These are phyloP conservation scores for Eulemur rubriventer DNA, from an alignment of 2,797 vertebrate species.

Conservation along the genomic window DNA sequence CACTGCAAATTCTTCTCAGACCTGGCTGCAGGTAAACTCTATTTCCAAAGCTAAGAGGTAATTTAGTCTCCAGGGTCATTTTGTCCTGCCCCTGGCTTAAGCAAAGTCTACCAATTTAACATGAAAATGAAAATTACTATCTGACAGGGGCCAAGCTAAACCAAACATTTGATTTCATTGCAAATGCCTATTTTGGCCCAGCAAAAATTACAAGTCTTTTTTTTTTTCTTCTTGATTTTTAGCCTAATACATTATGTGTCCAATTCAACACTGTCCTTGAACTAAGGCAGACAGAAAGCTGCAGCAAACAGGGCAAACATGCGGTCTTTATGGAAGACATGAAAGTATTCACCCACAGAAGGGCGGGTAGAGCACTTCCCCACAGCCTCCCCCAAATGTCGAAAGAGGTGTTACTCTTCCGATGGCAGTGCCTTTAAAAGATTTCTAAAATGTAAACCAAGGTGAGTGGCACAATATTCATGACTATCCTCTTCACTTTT, in stretches of 20 bases:
- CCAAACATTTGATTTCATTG: conserved; percentile 73
- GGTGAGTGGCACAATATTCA: background rate
- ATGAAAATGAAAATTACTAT: conserved; percentile 78
- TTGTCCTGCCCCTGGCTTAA: conserved; percentile 70
- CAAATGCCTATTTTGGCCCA: conserved; percentile 58
- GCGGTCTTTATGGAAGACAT: conserved; percentile 55
- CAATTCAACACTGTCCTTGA: conserved; percentile 74
- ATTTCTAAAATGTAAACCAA: conserved; percentile 50
- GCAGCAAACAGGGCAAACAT: conserved; percentile 21
- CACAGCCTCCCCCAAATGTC: conserved; percentile 41
- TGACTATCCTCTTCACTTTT: conserved; percentile 14
- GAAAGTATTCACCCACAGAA: conserved; percentile 44
- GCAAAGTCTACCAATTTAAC: conserved; percentile 71
- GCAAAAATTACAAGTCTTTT: conserved; percentile 54
- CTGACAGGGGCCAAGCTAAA: conserved; percentile 79
- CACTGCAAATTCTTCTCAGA: conserved; percentile 67
- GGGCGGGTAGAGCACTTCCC: background rate
- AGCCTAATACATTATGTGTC: conserved; percentile 56
- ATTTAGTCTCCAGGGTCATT: conserved; percentile 74
- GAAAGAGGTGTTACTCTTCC: conserved; percentile 58
- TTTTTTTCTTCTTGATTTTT: conserved; percentile 8
- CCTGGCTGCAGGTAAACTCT: conserved; percentile 71
- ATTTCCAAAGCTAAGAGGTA: conserved; percentile 71
- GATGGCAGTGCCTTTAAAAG: conserved; percentile 55
- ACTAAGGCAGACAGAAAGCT: conserved; percentile 53